A percentile compares a stretch with the other conserved stretches of the same genome.
Evolutionary conservation across 2,888 invertebrate species (phyloP).

Genomic region (Timandra comae): DNA sequence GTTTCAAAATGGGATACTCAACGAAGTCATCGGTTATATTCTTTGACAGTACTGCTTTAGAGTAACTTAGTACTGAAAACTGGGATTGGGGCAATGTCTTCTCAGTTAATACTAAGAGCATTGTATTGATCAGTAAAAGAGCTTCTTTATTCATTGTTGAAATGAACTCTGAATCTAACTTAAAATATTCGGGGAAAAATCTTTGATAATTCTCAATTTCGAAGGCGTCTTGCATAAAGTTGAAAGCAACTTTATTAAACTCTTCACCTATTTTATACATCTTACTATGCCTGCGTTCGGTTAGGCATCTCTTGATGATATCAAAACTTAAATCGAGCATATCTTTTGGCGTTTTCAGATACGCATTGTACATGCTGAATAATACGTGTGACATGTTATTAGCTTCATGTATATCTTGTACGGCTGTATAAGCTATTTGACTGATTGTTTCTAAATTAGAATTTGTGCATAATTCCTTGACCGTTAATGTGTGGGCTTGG

Average conservation of each 20-base stretch:
- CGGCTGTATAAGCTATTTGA: constrained; percentile 69
- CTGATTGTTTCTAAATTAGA: constrained; percentile 69
- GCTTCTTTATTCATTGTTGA: constrained; percentile 53
- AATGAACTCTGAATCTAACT: constrained; percentile 21
- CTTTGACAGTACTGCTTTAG: constrained; percentile 58
- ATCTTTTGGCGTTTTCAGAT: constrained; percentile 43
- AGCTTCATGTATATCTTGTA: too few species aligned
- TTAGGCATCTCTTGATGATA: constrained; percentile 28
- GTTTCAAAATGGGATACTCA: constrained; percentile 72
- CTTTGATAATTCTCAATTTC: constrained; percentile 31
- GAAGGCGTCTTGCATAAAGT: constrained; percentile 17
- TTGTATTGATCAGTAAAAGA: constrained; percentile 61
- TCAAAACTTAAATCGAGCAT: constrained; percentile 27
- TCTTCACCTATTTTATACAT: constrained; percentile 16
- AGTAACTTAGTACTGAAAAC: constrained; percentile 70
- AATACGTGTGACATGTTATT: too few species aligned
- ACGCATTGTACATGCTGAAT: constrained; percentile 39
- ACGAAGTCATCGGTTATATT: constrained; percentile 63
- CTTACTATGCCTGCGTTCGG: constrained; percentile 15
- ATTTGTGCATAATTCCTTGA: constrained; percentile 68
- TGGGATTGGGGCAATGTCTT: constrained; percentile 21
- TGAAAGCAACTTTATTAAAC: constrained; percentile 36
- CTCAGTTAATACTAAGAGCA: constrained; percentile 30
- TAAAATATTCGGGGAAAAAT: constrained; percentile 45
- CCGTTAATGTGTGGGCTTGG: constrained; percentile 47